Conservation (phyloP, 2,797 vertebrate species). For the Taenioides sp. region DNA sequence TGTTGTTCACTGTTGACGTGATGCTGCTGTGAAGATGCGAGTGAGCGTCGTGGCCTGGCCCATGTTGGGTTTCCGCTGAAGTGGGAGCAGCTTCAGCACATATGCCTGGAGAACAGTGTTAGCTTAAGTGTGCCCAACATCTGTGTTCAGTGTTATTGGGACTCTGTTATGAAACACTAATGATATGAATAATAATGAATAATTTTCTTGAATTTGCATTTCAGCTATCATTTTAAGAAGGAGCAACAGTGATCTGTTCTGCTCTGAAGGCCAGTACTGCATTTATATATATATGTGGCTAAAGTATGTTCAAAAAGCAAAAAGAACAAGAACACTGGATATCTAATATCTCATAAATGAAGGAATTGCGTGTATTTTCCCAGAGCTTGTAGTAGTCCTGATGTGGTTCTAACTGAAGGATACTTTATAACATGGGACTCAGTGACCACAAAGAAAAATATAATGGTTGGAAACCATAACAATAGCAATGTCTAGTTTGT, state of each 20-base stretch:
- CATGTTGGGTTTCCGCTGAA: constrained; percentile 79
- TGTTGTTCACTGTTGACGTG: constrained; percentile 66
- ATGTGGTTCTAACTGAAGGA: constrained; percentile 28
- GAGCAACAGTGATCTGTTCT: neutral
- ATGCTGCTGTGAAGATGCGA: constrained; percentile 80
- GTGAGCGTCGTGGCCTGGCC: constrained; percentile 67
- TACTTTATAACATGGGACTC: constrained; percentile 30
- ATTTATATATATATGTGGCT: constrained; percentile 12
- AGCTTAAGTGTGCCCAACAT: constrained; percentile 19
- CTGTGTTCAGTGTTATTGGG: constrained; percentile 15
- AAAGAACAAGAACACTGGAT: constrained; percentile 2
- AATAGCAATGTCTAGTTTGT: constrained; percentile 7
- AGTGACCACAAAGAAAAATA: constrained; percentile 24
- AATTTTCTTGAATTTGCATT: constrained; percentile 13
- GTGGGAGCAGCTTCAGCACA: constrained; percentile 67
- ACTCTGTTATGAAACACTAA: constrained; percentile 8
- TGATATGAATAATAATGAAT: constrained; percentile 1
- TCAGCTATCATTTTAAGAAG: constrained; percentile 7
- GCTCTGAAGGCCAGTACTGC: constrained; percentile 13
- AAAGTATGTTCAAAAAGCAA: constrained; percentile 15
- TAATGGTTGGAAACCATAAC: constrained; percentile 13
- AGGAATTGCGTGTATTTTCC: constrained; percentile 13
- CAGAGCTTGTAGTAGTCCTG: constrained; percentile 44
- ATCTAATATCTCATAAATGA: constrained; percentile 9
- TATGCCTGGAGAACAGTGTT: constrained; percentile 69